Evolutionary conservation across 2,797 vertebrate species (phyloP).

Genomic region (Acipenser ruthenus): DNA sequence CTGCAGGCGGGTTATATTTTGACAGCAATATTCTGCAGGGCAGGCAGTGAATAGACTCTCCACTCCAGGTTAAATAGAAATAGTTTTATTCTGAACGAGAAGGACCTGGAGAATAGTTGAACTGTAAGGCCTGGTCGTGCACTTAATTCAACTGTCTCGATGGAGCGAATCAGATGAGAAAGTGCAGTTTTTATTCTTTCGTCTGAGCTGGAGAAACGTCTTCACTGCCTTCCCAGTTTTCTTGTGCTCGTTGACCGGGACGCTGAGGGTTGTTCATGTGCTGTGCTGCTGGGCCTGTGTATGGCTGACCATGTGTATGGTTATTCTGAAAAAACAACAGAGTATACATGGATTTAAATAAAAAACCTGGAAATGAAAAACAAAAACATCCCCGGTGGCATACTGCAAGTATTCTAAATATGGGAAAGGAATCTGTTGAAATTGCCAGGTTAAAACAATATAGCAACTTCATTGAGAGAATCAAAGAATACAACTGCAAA

Average conservation of each 20-base stretch:
- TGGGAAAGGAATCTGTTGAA: no score
- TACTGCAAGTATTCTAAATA: no score
- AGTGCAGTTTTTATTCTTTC: constrained; percentile 82
- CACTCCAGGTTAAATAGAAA: constrained; percentile 80
- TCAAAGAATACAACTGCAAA: no score
- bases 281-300: constrained; percentile 96
- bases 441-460: no score
- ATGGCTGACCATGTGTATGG: constrained; percentile 96
- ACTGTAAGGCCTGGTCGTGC: constrained; percentile 84
- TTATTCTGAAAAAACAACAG: constrained; percentile 73
- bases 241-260: constrained; percentile 94
- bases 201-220: constrained; percentile 83
- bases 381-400: constrained; percentile 9
- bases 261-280: constrained; percentile 99
- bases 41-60: constrained; percentile 86
- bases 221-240: constrained; percentile 93
- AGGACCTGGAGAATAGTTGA: constrained; percentile 73
- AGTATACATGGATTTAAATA: not conserved
- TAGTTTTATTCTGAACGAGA: constrained; percentile 76
- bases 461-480: no score
- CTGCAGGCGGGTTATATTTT: constrained; percentile 84
- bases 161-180: constrained; percentile 66
- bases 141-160: constrained; percentile 59
- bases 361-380: constrained; percentile 28
- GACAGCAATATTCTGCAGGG: constrained; percentile 84